These are phyloP conservation scores for Hippocampus mohnikei DNA, from an alignment of 2,113 vertebrate species.

Conservation along the genomic window DNA sequence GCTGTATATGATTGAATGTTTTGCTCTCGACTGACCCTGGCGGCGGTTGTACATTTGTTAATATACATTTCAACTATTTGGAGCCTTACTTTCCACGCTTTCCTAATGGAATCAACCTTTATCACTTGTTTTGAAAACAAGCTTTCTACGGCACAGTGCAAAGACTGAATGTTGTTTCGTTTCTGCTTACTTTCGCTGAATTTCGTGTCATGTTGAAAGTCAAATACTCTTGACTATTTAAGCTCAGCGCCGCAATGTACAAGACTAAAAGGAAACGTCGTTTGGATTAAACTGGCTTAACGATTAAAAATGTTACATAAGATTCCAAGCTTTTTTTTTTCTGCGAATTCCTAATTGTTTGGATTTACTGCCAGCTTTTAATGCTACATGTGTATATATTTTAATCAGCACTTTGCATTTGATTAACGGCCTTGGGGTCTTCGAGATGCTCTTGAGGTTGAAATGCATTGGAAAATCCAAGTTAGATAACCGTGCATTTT, in stretches of 20 bases:
- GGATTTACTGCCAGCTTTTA: not conserved
- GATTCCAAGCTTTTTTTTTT: not conserved
- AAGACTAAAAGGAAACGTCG: conserved; percentile 18
- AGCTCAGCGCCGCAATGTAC: conserved; percentile 44
- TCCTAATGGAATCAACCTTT: not conserved
- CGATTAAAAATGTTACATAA: conserved; percentile 29
- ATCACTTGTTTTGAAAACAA: not conserved
- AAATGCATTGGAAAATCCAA: conserved; percentile 15
- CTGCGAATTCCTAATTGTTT: conserved; percentile 1
- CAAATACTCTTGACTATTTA: conserved; percentile 24
- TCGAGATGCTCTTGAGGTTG: not conserved
- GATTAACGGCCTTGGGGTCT: not conserved
- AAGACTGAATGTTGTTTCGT: conserved; percentile 44
- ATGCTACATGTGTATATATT: not conserved
- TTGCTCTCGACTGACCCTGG: conserved; percentile 13
- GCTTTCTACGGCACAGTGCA: conserved; percentile 35
- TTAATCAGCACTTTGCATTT: not conserved
- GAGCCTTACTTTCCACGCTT: conserved; percentile 13
- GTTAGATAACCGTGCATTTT: conserved; percentile 38
- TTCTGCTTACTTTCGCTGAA: conserved; percentile 24
- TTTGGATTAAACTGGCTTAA: conserved; percentile 41
- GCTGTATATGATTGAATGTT: conserved; percentile 39
- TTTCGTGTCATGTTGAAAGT: not conserved
- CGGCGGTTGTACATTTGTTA: conserved; percentile 5
- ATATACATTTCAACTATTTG: conserved; percentile 13